Conservation (phyloP, 2,888 invertebrate species). For the Mystacides longicornis region DNA sequence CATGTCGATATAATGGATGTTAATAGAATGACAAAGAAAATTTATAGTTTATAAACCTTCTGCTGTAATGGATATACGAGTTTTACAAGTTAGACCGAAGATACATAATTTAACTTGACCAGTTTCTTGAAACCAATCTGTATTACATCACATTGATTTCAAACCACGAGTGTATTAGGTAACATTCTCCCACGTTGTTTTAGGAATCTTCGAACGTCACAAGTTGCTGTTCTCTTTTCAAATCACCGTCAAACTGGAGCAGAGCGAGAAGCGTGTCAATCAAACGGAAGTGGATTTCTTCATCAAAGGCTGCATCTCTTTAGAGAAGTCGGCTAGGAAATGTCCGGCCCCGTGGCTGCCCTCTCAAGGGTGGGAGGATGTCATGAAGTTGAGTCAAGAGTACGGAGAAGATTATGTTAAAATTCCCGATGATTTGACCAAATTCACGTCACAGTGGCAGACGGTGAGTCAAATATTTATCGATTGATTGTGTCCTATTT, state of each 20-base stretch:
- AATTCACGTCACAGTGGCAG: constrained; percentile 54
- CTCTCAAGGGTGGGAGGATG: constrained; percentile 74
- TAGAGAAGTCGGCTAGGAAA: constrained; percentile 61
- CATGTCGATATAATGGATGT: too few relatives aligned
- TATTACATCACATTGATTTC: too few relatives aligned
- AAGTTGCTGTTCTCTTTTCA: constrained; percentile 87
- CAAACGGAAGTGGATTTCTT: constrained; percentile 82
- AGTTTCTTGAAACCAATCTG: too few relatives aligned
- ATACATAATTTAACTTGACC: too few relatives aligned
- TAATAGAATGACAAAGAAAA: too few relatives aligned
- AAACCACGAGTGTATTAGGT: too few relatives aligned
- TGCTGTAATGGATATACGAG: too few relatives aligned
- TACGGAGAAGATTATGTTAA: constrained; percentile 59
- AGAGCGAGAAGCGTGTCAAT: constrained; percentile 54
- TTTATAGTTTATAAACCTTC: too few relatives aligned
- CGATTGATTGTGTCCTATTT: too few relatives aligned
- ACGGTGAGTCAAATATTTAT: constrained; percentile 54
- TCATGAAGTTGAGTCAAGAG: constrained; percentile 62
- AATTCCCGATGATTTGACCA: constrained; percentile 57
- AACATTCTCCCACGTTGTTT: too few relatives aligned
- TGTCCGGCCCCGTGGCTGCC: constrained; percentile 71
- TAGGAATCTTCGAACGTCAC: constrained; percentile 85
- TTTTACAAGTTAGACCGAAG: too few relatives aligned
- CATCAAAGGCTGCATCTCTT: constrained; percentile 74
- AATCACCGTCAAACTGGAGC: constrained; percentile 77